Conservation (phyloP, 2,797 vertebrate species). For the Diglossa cyanea region DNA sequence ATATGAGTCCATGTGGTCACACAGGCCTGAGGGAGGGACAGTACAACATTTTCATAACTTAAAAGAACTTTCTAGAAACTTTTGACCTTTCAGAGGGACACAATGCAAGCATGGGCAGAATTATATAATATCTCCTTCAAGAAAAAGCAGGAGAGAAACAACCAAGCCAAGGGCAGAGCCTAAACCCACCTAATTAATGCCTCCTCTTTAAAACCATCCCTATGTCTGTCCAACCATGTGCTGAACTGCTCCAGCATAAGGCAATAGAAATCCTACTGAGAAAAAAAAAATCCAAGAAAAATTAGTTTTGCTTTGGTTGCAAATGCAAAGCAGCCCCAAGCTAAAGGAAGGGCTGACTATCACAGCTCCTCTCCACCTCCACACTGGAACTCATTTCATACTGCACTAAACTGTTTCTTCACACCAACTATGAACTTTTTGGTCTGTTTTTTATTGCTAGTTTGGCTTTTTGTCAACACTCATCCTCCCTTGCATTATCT, state of each 20-base stretch:
- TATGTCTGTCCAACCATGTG: background rate
- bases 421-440: background rate
- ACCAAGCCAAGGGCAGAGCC: background rate
- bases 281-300: background rate
- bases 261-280: background rate
- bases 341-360: background rate
- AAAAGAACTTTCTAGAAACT: background rate
- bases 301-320: background rate
- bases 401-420: background rate
- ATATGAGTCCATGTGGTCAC: background rate
- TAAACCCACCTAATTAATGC: background rate
- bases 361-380: background rate
- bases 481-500: background rate
- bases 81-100: background rate
- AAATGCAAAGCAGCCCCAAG: background rate
- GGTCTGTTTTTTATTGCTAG: background rate
- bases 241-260: background rate
- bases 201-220: background rate
- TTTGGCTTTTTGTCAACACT: background rate
- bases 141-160: background rate
- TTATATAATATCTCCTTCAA: background rate
- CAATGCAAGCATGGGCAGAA: background rate
- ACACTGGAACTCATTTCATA: background rate
- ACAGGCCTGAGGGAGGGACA: background rate
- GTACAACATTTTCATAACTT: background rate